Evolutionary conservation across 2,113 vertebrate genomes (phyloP).

Genomic region (Sapayoa aenigma): DNA sequence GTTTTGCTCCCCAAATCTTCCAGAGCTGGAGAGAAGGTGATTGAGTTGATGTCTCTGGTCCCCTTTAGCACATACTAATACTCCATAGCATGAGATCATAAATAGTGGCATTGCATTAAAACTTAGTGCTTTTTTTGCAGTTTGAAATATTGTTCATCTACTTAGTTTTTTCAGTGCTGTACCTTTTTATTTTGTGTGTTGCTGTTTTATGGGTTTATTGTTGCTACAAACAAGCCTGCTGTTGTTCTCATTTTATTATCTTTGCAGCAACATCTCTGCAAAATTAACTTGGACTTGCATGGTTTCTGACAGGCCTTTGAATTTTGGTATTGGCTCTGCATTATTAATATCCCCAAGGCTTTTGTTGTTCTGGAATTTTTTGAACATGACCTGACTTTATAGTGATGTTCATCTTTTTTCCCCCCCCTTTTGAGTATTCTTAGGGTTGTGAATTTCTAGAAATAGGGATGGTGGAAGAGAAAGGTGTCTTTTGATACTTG

Average conservation of each 20-base stretch:
- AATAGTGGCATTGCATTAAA: neutral
- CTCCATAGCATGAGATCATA: neutral
- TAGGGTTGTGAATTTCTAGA: neutral
- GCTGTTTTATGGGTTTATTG: neutral
- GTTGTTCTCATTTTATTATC: neutral
- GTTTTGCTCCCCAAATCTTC: neutral
- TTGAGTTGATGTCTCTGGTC: neutral
- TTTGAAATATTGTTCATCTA: neutral
- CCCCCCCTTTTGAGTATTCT: neutral
- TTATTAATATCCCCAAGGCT: neutral
- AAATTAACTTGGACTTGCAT: neutral
- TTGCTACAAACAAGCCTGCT: neutral
- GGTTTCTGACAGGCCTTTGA: slow-evolving; percentile 15
- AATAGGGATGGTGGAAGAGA: neutral
- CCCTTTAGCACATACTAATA: rapidly evolving
- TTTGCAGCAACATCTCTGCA: neutral
- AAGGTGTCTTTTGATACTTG: neutral
- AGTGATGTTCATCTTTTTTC: neutral
- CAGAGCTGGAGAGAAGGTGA: neutral
- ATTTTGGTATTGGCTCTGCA: neutral
- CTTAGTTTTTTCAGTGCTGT: neutral
- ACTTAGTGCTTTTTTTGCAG: neutral
- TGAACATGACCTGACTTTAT: neutral
- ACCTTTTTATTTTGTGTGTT: neutral
- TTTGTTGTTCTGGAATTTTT: neutral